Base-by-base conservation (phyloP, 2,888 invertebrate species). In the Adelphocoris suturalis region DNA sequence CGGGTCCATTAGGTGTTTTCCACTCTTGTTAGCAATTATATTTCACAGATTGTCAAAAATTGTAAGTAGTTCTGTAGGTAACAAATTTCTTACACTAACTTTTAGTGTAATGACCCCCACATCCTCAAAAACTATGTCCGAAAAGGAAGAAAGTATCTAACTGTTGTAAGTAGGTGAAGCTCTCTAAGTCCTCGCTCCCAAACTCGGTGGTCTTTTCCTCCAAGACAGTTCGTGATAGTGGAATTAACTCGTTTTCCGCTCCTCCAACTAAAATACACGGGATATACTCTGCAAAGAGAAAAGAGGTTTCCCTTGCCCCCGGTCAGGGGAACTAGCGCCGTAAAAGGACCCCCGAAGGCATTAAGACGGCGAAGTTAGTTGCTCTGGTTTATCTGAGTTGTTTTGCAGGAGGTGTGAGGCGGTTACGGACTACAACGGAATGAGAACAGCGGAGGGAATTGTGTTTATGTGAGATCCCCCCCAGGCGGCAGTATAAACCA, bases 401-500 rank as follows among this genome's bases (percentile, higher is more conserved):
- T 68, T 68, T 68, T 68, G 37, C 68, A 23, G 23, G 68, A 68
- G 68, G 68, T 68, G 68, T 68, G 68, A 68, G 68, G 68, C 19
- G 68, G 68, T 68, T 68, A 68, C 68, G 68, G 68, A 68, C 68
- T 68, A 68, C 68, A 68, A 23, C 23, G 23, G 82, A 55, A 48
- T 52, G 82, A 82, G 48, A 55, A 80, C 48, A 48, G 47, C 27
- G n/a, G 82, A 82, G 82, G 23, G 82, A 85, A 85, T 85, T 85
- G 85, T 85, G 85, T 85, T 85, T 85, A 85, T 85, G 85, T 85
- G 85, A 57, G 57, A 57, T 55, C 28, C 85, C 57, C 85, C 61
- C 85, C 12, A 28, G 85, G 61, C 85, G 85, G 57, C 85, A 37
- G 85, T 85, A 85, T 57, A 57, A 57, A 85, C 85, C 85, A 85